Percentiles rank a stretch among this genome's conserved stretches.
Conservation (phyloP, 2,113 vertebrate species). For the Equus przewalskii region DNA sequence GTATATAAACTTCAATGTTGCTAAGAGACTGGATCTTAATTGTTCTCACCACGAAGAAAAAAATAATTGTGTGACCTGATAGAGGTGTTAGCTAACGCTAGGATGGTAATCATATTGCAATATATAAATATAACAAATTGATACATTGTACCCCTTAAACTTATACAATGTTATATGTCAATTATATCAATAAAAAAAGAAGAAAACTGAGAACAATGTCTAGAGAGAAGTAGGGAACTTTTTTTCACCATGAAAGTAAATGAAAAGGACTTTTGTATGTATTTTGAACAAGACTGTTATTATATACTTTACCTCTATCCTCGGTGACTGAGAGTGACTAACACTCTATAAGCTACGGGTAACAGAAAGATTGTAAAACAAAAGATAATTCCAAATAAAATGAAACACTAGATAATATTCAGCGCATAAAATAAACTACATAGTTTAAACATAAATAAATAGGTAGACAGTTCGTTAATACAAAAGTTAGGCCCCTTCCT, state of each 20-base stretch:
- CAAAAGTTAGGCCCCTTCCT: background rate
- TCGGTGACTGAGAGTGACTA: background rate
- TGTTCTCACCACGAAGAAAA: background rate
- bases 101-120: background rate
- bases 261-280: background rate
- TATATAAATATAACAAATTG: background rate
- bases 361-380: background rate
- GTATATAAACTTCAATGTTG: background rate
- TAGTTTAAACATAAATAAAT: background rate
- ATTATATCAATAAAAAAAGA: background rate
- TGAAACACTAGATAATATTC: background rate
- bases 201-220: background rate
- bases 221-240: background rate
- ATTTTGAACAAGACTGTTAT: slow-evolving; percentile 8
- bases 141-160: background rate
- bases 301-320: background rate
- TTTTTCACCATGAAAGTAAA: background rate
- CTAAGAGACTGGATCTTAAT: background rate
- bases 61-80: background rate
- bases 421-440: background rate
- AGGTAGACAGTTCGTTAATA: background rate
- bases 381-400: slow-evolving; percentile 16
- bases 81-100: background rate
- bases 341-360: background rate
- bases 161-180: background rate